Percentiles rank a stretch among this genome's conserved stretches.
Evolutionary conservation across 1,140 invertebrate species (phyloP).

Genomic region (Drosophila orosa): DNA sequence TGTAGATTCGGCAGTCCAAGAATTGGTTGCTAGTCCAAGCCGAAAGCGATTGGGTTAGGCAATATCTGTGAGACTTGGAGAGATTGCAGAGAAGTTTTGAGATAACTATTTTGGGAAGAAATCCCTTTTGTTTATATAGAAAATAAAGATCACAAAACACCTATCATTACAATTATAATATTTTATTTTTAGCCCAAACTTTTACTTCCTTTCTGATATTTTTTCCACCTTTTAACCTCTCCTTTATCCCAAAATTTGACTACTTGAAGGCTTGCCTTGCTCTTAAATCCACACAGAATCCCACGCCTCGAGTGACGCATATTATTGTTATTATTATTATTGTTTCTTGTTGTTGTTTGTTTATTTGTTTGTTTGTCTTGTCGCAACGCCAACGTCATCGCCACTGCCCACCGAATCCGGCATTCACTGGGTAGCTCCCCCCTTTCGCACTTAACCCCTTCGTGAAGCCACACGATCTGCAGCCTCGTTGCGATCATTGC

Average conservation of each 20-base stretch:
- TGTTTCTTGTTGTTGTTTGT: conserved; percentile 11
- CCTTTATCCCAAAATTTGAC: not conserved
- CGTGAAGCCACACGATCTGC: conserved; percentile 34
- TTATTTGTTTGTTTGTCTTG: conserved; percentile 23
- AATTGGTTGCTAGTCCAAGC: conserved; percentile 24
- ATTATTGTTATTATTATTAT: conserved; percentile 10
- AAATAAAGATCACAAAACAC: not conserved
- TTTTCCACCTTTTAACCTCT: conserved; percentile 2
- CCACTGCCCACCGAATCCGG: conserved; percentile 47
- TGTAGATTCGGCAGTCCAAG: conserved; percentile 17
- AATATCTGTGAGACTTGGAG: not conserved
- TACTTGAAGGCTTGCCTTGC: conserved; percentile 33
- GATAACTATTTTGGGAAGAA: not conserved
- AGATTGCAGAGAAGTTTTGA: not conserved
- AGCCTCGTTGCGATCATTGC: conserved; percentile 74
- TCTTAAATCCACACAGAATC: conserved; percentile 26
- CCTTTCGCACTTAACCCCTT: not conserved
- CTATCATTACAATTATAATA: not conserved
- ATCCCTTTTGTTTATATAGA: not conserved
- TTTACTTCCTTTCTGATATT: not conserved
- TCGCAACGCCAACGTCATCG: conserved; percentile 31
- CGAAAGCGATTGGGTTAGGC: conserved; percentile 43
- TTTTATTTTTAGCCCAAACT: not conserved
- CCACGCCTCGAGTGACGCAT: conserved; percentile 54
- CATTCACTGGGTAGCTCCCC: conserved; percentile 13